Conservation (phyloP, 2,888 invertebrate genomes). For the Heliconius erato region DNA sequence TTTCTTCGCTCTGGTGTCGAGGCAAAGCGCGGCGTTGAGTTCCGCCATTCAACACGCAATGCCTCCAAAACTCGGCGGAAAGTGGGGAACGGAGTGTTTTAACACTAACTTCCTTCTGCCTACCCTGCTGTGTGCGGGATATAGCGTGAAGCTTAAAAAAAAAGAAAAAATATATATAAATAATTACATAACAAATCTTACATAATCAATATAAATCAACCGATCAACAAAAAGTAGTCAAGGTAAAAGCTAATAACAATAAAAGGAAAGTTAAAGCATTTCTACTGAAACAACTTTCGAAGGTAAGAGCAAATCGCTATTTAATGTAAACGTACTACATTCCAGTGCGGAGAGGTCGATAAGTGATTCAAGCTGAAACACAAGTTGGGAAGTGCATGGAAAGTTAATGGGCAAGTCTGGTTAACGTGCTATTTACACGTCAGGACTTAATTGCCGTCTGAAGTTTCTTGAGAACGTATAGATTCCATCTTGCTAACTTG, state of each 20-base stretch:
- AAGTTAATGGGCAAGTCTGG: constrained; percentile 64
- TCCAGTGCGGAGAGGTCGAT: constrained; percentile 42
- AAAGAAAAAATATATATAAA: too few relatives aligned
- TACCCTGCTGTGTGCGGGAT: too few relatives aligned
- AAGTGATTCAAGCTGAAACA: constrained; percentile 53
- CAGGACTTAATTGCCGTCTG: constrained; percentile 47
- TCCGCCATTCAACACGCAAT: too few relatives aligned
- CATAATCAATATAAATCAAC: not conserved
- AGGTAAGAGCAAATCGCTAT: constrained; percentile 26
- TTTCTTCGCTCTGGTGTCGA: too few relatives aligned
- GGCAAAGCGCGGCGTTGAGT: too few relatives aligned
- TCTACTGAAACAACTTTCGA: constrained; percentile 17
- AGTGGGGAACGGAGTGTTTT: too few relatives aligned
- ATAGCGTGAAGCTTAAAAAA: too few relatives aligned
- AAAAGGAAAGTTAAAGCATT: constrained; percentile 12
- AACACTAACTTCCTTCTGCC: too few relatives aligned
- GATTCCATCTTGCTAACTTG: constrained; percentile 36
- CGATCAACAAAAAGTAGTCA: not conserved
- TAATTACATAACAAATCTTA: not conserved
- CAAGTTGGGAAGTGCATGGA: constrained; percentile 57
- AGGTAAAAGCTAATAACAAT: not conserved
- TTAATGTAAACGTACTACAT: constrained; percentile 42
- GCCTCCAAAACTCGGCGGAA: too few relatives aligned
- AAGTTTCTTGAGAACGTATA: constrained; percentile 40
- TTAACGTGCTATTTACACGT: constrained; percentile 63